phyloP scores from a whole-genome alignment of 2,113 vertebrate species.

The Phaethornis superciliosus region DNA sequence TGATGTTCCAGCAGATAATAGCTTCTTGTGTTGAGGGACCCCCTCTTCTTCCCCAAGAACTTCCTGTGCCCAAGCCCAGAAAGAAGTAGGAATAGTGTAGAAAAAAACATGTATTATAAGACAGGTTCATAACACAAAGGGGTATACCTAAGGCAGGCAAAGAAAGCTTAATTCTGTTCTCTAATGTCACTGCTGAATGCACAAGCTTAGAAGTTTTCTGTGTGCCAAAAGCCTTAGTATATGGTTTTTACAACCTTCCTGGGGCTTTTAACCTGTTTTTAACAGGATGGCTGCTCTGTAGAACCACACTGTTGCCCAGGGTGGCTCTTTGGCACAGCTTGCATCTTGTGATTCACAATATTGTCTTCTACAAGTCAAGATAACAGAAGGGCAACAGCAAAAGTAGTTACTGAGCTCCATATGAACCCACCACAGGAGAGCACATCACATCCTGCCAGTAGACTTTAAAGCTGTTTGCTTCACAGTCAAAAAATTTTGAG shows the following conservation, averaged over 20 bases:
- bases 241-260: fast-evolving
- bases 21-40: not conserved
- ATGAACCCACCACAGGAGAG: not conserved
- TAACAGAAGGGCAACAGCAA: not conserved
- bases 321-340: not conserved
- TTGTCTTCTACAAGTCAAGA: not conserved
- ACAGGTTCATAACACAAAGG: not conserved
- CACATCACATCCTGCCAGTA: not conserved
- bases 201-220: not conserved
- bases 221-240: not conserved
- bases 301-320: not conserved
- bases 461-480: not conserved
- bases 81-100: not conserved
- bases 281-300: not conserved
- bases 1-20: not conserved
- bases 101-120: not conserved
- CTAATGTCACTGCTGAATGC: not conserved
- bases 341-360: not conserved
- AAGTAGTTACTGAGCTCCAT: not conserved
- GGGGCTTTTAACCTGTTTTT: not conserved
- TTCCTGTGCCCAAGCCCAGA: not conserved
- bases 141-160: not conserved
- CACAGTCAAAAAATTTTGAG: not conserved
- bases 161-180: not conserved
- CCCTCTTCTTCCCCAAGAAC: not conserved